A percentile compares a stretch with the other conserved stretches of the same genome.
Evolutionary conservation across 2,113 vertebrate species (phyloP).

Genomic region (Pontoporia blainvillei): DNA sequence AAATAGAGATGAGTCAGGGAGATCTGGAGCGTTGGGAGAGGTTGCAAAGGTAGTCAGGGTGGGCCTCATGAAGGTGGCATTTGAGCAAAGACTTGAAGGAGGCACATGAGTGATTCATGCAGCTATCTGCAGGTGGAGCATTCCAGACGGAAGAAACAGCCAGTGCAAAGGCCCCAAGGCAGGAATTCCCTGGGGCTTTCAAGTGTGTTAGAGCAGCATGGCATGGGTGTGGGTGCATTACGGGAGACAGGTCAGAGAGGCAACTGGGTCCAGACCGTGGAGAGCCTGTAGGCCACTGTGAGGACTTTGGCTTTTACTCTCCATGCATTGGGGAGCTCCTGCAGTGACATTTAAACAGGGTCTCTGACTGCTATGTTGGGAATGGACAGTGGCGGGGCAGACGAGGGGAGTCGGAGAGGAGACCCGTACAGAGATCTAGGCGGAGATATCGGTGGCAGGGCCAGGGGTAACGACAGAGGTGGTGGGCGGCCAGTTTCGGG

Average conservation of each 20-base stretch:
- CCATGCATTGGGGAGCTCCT: not conserved
- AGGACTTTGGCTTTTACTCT: not conserved
- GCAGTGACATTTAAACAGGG: not conserved
- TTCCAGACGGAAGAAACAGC: not conserved
- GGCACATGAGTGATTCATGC: not conserved
- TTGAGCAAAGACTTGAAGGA: not conserved
- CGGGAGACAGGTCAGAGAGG: not conserved
- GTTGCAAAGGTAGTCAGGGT: not conserved
- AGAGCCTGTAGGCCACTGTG: not conserved
- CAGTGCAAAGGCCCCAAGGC: not conserved
- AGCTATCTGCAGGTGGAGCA: not conserved
- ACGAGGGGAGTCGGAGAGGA: not conserved
- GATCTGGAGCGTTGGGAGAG: not conserved
- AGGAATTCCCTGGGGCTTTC: not conserved
- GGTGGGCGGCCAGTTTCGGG: not conserved
- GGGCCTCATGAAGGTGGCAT: not conserved
- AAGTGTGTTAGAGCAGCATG: not conserved
- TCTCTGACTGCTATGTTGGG: not conserved
- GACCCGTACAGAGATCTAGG: not conserved
- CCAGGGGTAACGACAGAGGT: fast-evolving
- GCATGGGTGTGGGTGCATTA: not conserved
- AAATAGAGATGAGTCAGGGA: not conserved
- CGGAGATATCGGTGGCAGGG: not conserved
- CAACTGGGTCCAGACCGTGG: not conserved
- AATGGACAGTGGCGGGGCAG: not conserved